A percentile compares a stretch with the other conserved stretches of the same genome.
Conservation (phyloP, 2,797 vertebrate genomes). For the Dermochelys coriacea region DNA sequence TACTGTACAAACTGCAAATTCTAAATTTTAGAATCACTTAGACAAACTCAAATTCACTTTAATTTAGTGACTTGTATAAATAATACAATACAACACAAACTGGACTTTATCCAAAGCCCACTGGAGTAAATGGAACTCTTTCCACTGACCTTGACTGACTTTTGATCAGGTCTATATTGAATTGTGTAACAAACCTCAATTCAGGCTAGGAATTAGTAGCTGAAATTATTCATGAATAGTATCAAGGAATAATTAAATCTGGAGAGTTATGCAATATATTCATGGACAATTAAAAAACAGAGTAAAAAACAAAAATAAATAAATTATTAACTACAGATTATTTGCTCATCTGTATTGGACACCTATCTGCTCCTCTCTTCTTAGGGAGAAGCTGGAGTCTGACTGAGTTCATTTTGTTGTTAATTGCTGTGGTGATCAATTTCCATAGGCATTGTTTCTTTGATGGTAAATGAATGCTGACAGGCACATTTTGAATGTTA, state of each 20-base stretch:
- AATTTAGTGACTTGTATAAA: not conserved
- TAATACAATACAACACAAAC: not conserved
- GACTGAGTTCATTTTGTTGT: not conserved
- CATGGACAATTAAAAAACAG: not conserved
- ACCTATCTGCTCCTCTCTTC: not conserved
- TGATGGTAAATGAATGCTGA: not conserved
- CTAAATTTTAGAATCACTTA: not conserved
- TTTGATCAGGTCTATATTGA: not conserved
- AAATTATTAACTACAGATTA: not conserved
- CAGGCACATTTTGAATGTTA: not conserved
- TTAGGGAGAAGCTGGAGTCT: not conserved
- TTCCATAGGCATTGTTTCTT: not conserved
- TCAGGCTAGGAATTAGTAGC: not conserved
- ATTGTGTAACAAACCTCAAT: not conserved
- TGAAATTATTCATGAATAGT: not conserved
- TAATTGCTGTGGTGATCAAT: not conserved
- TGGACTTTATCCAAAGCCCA: not conserved
- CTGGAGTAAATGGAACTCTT: not conserved
- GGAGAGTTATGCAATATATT: not conserved
- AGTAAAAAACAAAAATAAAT: not conserved
- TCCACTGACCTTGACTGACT: not conserved
- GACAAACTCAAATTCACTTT: not conserved
- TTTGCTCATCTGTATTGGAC: accelerated
- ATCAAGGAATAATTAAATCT: not conserved
- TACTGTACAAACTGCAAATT: not conserved